phyloP scores from a whole-genome alignment of 2,888 invertebrate genomes.

The Ypsolopha scabrella region DNA sequence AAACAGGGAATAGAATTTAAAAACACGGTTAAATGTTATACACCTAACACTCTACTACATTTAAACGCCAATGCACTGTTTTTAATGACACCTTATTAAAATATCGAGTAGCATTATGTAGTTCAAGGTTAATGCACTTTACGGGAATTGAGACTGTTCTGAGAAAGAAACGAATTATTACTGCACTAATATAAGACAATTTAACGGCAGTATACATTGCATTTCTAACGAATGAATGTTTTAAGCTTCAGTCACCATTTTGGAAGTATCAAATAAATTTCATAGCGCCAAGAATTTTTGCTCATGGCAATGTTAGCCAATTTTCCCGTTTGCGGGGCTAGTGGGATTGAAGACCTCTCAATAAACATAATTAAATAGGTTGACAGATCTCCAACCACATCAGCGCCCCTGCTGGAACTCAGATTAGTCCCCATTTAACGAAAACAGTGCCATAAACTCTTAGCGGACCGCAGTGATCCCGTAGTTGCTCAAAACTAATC shows the following conservation, averaged over 20 bases:
- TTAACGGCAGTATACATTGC: neutral
- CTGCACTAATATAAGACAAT: neutral
- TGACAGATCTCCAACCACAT: too few relatives aligned
- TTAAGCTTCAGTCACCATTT: neutral
- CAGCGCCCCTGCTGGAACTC: too few relatives aligned
- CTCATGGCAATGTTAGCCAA: conserved; percentile 12
- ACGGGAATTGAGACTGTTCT: neutral
- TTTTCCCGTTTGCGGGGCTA: too few relatives aligned
- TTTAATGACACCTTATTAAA: conserved; percentile 14
- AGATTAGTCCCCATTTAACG: conserved; percentile 32
- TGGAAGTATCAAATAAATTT: neutral
- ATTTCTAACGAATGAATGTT: neutral
- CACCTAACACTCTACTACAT: conserved; percentile 7
- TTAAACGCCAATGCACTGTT: conserved; percentile 14
- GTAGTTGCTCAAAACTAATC: conserved; percentile 47
- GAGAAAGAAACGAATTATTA: neutral
- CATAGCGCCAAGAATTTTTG: neutral
- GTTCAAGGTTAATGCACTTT: neutral
- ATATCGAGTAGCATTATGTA: conserved; percentile 12
- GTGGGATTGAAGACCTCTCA: too few relatives aligned
- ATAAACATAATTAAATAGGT: too few relatives aligned
- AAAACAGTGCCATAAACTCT: conserved; percentile 56
- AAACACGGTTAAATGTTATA: neutral
- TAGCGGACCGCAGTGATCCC: conserved; percentile 21
- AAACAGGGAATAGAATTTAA: neutral